Evolutionary conservation across 2,113 vertebrate genomes (phyloP), one percentile per base, ranked within the genome.

Genomic region (Isichthys henryi): DNA sequence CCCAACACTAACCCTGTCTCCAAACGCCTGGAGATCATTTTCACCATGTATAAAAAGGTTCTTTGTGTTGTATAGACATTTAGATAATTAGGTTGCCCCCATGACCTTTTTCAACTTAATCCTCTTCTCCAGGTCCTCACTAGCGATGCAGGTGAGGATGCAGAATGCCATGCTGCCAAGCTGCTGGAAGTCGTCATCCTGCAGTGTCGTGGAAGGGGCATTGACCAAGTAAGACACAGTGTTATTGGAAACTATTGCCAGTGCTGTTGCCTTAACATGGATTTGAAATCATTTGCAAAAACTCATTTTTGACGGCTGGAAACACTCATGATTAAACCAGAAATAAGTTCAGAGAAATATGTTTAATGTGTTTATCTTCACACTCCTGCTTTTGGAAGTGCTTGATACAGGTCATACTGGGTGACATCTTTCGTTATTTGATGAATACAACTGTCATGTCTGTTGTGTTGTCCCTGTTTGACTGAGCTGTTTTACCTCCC

Each of bases 91-190:
- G 43, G 43, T 46, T 84, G 45, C 82, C 3, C 21, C 62, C 15
- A 11, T 88, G 43, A 85, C 49, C 53, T 86, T 74, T 90, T 39
- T 50, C 83, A 31, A 17, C n/a, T 91, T 45, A 21, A 23, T 46
- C n/a, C 0, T 50, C 39, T 45, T 88, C 90, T 3, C 1, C 88
- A 99, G 98, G 97, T 99, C 0, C 92, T 99, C 66, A 97, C 95
- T 21, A 96, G 97, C 77, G 97, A 98, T 91, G 96, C 97, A 3
- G 97, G 97, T 17, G 98, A 99, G 93, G 98, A 99, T 35, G 97
- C 97, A 0, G 98, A 99, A 88, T 99, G 98, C 90, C 97, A 99
- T 2, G 98, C 98, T 87, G 98, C 98, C 90, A 99, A 99, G 90
- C 96, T 99, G 56, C 90, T 99, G 3, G 98, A 99, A 93, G 97